Evolutionary conservation across 2,888 invertebrate species (phyloP).

Genomic region (Vandiemenella viatica): DNA sequence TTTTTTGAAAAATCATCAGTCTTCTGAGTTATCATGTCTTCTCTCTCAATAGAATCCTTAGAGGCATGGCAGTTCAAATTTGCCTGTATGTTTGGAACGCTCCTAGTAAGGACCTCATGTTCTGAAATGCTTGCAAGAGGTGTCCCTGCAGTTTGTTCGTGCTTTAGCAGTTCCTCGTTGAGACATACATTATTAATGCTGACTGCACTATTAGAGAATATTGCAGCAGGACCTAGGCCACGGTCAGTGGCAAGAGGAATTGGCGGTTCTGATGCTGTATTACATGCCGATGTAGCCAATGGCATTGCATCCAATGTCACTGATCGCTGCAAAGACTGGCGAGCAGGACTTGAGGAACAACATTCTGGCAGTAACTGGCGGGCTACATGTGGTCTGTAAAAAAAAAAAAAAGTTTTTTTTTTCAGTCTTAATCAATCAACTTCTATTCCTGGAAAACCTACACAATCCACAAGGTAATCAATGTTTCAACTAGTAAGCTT

Average conservation of each 20-base stretch:
- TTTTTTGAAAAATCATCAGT: slow-evolving; percentile 28
- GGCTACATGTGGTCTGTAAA: background rate
- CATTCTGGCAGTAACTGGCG: background rate
- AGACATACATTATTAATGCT: slow-evolving; percentile 56
- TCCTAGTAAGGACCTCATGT: slow-evolving; percentile 38
- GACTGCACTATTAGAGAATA: slow-evolving; percentile 74
- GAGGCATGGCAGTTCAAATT: slow-evolving; percentile 22
- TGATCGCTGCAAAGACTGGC: slow-evolving; percentile 10
- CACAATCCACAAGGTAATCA: too few relatives aligned
- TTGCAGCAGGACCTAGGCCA: slow-evolving; percentile 53
- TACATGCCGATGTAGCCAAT: slow-evolving; percentile 19
- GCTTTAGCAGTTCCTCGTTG: slow-evolving; percentile 55
- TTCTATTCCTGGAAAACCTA: too few relatives aligned
- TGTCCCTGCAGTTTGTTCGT: slow-evolving; percentile 28
- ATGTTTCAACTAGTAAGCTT: too few relatives aligned
- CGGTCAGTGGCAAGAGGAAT: slow-evolving; percentile 19
- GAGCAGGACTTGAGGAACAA: background rate
- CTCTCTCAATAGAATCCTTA: slow-evolving; percentile 8
- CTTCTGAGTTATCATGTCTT: slow-evolving; percentile 1
- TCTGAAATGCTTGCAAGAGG: slow-evolving; percentile 23
- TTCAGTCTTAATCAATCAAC: too few relatives aligned
- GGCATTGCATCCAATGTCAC: slow-evolving; percentile 15
- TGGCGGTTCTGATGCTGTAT: background rate
- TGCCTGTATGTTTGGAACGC: slow-evolving; percentile 44
- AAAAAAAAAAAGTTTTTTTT: too few relatives aligned